Conservation (phyloP, 2,113 vertebrate genomes). For the Machaerirhynchus nigripectus region DNA sequence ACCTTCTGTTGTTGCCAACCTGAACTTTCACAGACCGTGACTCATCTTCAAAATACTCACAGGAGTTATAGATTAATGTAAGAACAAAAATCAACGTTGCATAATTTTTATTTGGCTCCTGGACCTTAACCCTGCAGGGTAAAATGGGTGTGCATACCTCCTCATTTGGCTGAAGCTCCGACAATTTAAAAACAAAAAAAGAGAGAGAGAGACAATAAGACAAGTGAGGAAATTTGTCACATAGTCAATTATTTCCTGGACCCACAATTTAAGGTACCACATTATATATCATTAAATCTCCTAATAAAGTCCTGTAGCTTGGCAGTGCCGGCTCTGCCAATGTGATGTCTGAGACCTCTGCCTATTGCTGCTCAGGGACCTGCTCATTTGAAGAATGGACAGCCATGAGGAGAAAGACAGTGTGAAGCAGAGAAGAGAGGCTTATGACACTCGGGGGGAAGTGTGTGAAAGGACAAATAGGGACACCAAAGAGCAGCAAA, state of each 20-base stretch:
- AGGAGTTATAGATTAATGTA: not conserved
- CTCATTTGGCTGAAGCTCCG: not conserved
- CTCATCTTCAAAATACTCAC: not conserved
- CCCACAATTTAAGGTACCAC: not conserved
- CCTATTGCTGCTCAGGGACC: not conserved
- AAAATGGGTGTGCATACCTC: not conserved
- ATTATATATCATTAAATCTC: not conserved
- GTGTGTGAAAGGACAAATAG: not conserved
- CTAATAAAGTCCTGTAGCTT: not conserved
- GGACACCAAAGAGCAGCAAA: not conserved
- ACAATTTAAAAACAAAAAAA: accelerated
- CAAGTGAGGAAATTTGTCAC: not conserved
- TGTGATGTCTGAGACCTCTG: not conserved
- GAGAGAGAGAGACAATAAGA: not conserved
- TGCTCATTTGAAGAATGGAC: not conserved
- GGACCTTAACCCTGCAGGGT: not conserved
- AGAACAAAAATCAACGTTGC: not conserved
- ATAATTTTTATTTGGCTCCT: not conserved
- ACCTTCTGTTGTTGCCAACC: not conserved
- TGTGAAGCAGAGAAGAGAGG: not conserved
- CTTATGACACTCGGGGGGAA: not conserved
- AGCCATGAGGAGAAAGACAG: not conserved
- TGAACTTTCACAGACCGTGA: not conserved
- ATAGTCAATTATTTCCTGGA: not conserved
- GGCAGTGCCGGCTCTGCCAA: not conserved